Conservation (phyloP, 2,113 vertebrate species). For the Puffinus mauretanicus region DNA sequence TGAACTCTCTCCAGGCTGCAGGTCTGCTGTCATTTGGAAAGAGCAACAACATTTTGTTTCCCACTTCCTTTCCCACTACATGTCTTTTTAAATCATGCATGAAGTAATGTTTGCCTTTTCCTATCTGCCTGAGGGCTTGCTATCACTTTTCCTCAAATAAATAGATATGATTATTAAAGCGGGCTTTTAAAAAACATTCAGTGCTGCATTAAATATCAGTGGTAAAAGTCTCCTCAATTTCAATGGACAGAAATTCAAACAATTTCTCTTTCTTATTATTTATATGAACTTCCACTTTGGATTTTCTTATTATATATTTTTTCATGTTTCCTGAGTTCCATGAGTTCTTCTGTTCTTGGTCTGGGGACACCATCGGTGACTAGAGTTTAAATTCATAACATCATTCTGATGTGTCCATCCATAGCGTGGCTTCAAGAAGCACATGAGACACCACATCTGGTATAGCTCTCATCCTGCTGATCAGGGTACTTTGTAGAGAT, state of each 20-base stretch:
- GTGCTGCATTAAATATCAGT: neutral
- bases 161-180: neutral
- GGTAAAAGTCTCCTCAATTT: neutral
- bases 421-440: neutral
- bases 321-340: neutral
- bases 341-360: neutral
- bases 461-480: neutral
- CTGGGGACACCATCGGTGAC: neutral
- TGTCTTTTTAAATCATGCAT: neutral
- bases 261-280: neutral
- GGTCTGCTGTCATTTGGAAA: neutral
- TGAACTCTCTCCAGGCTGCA: neutral
- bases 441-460: neutral
- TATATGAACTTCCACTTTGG: neutral
- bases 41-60: neutral
- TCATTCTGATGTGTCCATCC: neutral
- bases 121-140: neutral
- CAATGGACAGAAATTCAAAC: neutral
- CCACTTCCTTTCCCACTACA: neutral
- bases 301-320: neutral
- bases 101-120: neutral
- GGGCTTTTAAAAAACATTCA: neutral
- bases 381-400: neutral
- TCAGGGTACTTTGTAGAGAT: neutral
- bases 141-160: neutral